phyloP scores from a whole-genome alignment of 2,888 invertebrate genomes.

The Leptopilina syphax region DNA sequence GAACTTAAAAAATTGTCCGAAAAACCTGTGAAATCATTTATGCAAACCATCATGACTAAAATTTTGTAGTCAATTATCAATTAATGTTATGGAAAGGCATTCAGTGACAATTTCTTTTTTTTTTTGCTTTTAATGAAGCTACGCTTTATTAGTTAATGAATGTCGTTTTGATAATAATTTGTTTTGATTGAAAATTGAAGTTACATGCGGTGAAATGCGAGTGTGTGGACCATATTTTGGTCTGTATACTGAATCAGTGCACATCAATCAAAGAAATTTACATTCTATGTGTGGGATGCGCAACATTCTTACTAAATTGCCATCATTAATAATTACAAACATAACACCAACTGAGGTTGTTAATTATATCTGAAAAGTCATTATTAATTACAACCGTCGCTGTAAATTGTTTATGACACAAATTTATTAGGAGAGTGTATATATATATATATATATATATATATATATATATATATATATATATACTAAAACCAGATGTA shows the following conservation, averaged over 20 bases:
- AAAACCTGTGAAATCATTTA: too few species aligned
- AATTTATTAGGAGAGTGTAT: constrained; percentile 1
- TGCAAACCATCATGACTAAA: too few species aligned
- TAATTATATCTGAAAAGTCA: constrained; percentile 27
- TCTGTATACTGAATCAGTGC: neutral
- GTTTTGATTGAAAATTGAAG: too few species aligned
- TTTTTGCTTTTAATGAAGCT: too few species aligned
- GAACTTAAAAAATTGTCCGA: too few species aligned
- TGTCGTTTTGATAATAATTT: too few species aligned
- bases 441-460: neutral
- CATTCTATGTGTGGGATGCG: neutral
- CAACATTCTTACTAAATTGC: constrained; percentile 13
- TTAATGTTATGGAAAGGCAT: too few species aligned
- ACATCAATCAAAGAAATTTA: constrained; percentile 26
- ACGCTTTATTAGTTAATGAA: too few species aligned
- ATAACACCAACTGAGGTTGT: constrained; percentile 15
- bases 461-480: neutral
- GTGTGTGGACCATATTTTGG: too few species aligned
- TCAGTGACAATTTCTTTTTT: too few species aligned
- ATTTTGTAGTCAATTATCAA: too few species aligned
- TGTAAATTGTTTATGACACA: constrained; percentile 17
- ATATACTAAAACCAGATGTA: constrained; percentile 6
- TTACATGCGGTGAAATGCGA: too few species aligned
- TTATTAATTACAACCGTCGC: constrained; percentile 30
- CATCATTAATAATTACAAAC: constrained; percentile 33